Evolutionary conservation across 2,797 vertebrate species (phyloP), one percentile per base, ranked within the genome.

Genomic region (Adrianichthys oophorus): DNA sequence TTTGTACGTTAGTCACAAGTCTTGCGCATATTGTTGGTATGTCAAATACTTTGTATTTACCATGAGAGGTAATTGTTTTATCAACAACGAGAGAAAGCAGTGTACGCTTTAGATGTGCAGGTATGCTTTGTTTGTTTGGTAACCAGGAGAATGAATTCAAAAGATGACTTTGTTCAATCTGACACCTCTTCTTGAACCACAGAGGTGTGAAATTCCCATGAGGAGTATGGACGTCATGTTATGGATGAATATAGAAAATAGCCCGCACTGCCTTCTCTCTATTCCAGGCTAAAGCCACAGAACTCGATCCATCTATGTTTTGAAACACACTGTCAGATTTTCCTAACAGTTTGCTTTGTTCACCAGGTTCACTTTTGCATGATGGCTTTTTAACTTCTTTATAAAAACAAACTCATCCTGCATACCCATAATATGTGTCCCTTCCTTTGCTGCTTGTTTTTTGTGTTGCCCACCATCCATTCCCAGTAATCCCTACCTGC

Each of bases 331-430:
- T 70, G 41, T 70, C 50, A 72, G 43, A 52, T 56, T 85, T 70
- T 73, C 69, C 81, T 57, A 45, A 73, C 69, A 29, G 51, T 79
- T 88, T 94, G 91, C 90, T 93, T 92, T 93, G 74, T 91, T 86
- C 71, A 85, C 72, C 76, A 84, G 91, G 89, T 92, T 85, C 83
- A 65, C 78, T 84, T 90, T 85, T 91, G 85, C 87, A 88, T 87
- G 80, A 50, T 80, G 80, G 57, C 73, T 54, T 79, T 40, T 77
- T 74, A 86, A 79, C 67, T 78, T 76, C 82, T 86, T 79, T 82
- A 79, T 40, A 85, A 56, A 45, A 62, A 50, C 56, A 59, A 66
- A 70, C 64, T 81, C 73, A 70, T 75, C 48, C 62, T 67, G 18
- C 44, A 45, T 18, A 79, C 62, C 56, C 65, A 78, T 71, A 74